Percentiles rank a stretch among this genome's conserved stretches.
phyloP scores from a whole-genome alignment of 2,797 vertebrate species.

The Halcyon chelicuti region DNA sequence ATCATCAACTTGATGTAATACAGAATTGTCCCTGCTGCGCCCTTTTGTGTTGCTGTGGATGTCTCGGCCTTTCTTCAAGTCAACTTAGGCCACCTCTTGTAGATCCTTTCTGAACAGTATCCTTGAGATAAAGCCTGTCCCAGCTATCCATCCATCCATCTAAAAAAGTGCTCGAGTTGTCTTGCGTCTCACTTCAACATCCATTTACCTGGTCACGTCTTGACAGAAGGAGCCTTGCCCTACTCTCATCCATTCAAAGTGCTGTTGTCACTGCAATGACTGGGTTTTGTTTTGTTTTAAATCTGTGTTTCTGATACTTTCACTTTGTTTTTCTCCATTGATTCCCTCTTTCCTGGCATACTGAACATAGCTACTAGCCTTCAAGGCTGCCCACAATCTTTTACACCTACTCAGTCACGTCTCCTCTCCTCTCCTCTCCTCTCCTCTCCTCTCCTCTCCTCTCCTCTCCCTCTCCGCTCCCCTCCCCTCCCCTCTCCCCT shows the following conservation, averaged over 20 bases:
- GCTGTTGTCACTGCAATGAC: not conserved
- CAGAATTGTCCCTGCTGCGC: not conserved
- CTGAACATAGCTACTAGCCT: not conserved
- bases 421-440: too few relatives aligned
- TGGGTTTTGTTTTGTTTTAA: not conserved
- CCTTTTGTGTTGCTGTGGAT: not conserved
- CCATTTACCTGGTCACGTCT: not conserved
- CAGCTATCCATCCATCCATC: not conserved
- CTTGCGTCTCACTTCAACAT: not conserved
- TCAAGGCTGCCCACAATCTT: not conserved
- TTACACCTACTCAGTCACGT: not conserved
- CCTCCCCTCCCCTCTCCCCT: too few relatives aligned
- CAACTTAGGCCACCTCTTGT: not conserved
- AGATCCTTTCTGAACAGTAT: not conserved
- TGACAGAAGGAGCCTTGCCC: not conserved
- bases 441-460: too few relatives aligned
- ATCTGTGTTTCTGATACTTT: not conserved
- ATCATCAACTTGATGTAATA: conserved; percentile 20
- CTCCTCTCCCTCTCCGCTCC: not conserved
- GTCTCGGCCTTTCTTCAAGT: conserved; percentile 5
- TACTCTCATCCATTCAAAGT: not conserved
- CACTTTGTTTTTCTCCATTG: not conserved
- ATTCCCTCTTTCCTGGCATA: not conserved
- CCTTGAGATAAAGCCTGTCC: not conserved
- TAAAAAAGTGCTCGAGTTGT: not conserved